These are phyloP conservation scores for Agrotis exclamationis DNA, from an alignment of 2,888 invertebrate species.

Conservation along the genomic window DNA sequence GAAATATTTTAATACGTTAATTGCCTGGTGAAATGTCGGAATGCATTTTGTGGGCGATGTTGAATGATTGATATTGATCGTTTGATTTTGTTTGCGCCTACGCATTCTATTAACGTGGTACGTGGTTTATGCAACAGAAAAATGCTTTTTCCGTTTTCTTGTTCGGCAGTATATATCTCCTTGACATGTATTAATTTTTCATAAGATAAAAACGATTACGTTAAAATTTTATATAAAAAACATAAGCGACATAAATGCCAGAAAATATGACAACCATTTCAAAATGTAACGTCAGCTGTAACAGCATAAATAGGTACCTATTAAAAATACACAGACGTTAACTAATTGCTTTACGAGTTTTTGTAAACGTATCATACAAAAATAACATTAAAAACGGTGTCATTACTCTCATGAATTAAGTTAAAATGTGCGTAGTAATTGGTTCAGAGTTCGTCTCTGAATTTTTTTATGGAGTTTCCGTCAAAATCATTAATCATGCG, in stretches of 20 bases:
- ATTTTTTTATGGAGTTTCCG: slow-evolving; percentile 58
- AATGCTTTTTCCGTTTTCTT: slow-evolving; percentile 8
- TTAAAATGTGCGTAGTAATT: slow-evolving; percentile 47
- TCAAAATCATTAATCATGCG: slow-evolving; percentile 59
- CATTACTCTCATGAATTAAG: slow-evolving; percentile 46
- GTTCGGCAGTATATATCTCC: background rate
- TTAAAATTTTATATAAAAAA: slow-evolving; percentile 11
- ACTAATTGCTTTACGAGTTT: slow-evolving; percentile 47
- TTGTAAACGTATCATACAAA: slow-evolving; percentile 26
- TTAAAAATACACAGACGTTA: slow-evolving; percentile 39
- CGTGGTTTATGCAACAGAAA: slow-evolving; percentile 1
- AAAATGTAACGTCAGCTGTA: slow-evolving; percentile 30
- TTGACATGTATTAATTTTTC: slow-evolving; percentile 21
- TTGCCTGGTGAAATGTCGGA: slow-evolving; percentile 12
- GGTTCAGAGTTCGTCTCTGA: slow-evolving; percentile 56
- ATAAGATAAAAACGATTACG: slow-evolving; percentile 8
- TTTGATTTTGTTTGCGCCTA: slow-evolving; percentile 14
- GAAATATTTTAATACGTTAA: slow-evolving; percentile 41
- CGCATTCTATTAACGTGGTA: slow-evolving; percentile 11
- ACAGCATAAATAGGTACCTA: slow-evolving; percentile 30
- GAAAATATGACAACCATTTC: slow-evolving; percentile 25
- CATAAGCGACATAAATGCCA: background rate
- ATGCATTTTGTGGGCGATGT: slow-evolving; percentile 8
- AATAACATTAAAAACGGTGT: slow-evolving; percentile 40
- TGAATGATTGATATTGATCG: slow-evolving; percentile 18